A percentile compares a stretch with the other conserved stretches of the same genome.
phyloP scores from a whole-genome alignment of 2,888 invertebrate species.

The Torymus texanus region DNA sequence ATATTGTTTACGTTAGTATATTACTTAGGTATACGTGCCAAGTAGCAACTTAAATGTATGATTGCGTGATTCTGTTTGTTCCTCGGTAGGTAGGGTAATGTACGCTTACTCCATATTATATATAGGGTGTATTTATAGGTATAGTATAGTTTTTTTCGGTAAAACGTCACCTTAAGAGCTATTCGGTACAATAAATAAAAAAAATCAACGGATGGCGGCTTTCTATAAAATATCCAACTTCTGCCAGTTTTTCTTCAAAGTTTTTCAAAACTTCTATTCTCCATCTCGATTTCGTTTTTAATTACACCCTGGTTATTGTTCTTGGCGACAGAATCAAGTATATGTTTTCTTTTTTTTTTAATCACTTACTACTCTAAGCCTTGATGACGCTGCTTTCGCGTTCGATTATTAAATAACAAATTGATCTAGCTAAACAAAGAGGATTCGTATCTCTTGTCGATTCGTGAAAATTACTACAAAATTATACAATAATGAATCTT shows the following conservation, averaged over 20 bases:
- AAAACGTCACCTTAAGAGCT: slow-evolving; percentile 74
- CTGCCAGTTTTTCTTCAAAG: slow-evolving; percentile 53
- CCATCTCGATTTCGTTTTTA: slow-evolving; percentile 44
- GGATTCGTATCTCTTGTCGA: slow-evolving; percentile 58
- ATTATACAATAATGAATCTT: slow-evolving; percentile 54
- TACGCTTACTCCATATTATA: slow-evolving; percentile 72
- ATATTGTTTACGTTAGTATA: slow-evolving; percentile 75
- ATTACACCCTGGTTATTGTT: slow-evolving; percentile 49
- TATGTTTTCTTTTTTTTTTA: slow-evolving; percentile 29
- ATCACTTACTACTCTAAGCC: slow-evolving; percentile 50
- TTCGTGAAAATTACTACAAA: slow-evolving; percentile 55
- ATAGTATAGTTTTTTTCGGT: slow-evolving; percentile 72
- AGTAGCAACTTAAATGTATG: slow-evolving; percentile 75
- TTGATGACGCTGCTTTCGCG: slow-evolving; percentile 50
- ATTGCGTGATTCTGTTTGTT: slow-evolving; percentile 75
- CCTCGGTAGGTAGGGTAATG: slow-evolving; percentile 69
- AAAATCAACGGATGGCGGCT: slow-evolving; percentile 67
- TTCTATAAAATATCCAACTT: slow-evolving; percentile 62
- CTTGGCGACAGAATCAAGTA: slow-evolving; percentile 55
- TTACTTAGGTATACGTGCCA: slow-evolving; percentile 75
- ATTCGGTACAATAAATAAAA: slow-evolving; percentile 73
- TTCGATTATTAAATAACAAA: slow-evolving; percentile 63
- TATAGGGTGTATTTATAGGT: slow-evolving; percentile 74
- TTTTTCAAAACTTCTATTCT: slow-evolving; percentile 47
- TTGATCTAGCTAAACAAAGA: slow-evolving; percentile 69